Base-by-base conservation (phyloP, 2,888 invertebrate species). In the Chrysomela aeneicollis region DNA sequence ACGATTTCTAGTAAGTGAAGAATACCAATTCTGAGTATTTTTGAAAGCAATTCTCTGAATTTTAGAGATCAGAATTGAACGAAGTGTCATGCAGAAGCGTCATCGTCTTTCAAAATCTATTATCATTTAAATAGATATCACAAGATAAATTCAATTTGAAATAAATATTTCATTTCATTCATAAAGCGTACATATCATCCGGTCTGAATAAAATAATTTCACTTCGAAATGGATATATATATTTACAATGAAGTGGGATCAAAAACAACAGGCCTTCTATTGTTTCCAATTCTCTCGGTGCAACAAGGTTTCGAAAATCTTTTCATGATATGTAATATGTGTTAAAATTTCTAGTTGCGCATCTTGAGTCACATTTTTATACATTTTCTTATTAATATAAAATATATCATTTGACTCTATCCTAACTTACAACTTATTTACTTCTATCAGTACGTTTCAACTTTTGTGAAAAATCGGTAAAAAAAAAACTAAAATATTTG, bases 391-490 rank as follows among this genome's bases (percentile, higher is more conserved):
- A 37, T 54, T 37, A 42, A 58, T 68, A 68, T 57, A 68, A 68
- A 68, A 68, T 68, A 68, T 66, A 68, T 59, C 49, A 22, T 64
- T 50, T 64, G 59, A 54, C 21, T 59, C 64, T 64, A 55, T 15
- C 8, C 22, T 66, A 55, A 32, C 52, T 58, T 66, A 61, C n/a
- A n/a, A 51, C 54, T 49, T 59, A 59, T 58, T 57, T 63, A 63
- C 50, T 63, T 57, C 61, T 68, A 68, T 68, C 68, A 68, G 66
- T 68, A 68, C 68, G 53, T 60, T 53, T 63, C 66, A 26, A 52
- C 42, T 22, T 42, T 42, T 19, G 42, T 42, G 30, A 42, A 42
- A 55, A 21, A 42, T 22, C 8, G 15, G 42, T 15, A 15, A 42
- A n/a, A n/a, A 15, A 42, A 35, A 2, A 10, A 35, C 2, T 2